Evolutionary conservation across 2,797 vertebrate genomes (phyloP).

Genomic region (Allobates femoralis): DNA sequence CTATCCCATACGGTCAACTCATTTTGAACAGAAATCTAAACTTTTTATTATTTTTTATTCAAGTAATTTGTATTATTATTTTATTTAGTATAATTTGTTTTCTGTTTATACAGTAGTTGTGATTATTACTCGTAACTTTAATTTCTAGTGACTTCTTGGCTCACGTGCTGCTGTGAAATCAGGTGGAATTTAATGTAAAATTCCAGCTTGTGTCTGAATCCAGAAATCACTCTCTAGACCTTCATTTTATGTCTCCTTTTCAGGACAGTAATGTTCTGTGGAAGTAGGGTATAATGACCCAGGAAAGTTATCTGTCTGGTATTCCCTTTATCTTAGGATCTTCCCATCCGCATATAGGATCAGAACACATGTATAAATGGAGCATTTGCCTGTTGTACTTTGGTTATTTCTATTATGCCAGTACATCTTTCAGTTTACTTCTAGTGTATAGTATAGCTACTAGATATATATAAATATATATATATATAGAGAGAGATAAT

Average conservation of each 20-base stretch:
- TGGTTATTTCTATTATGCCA: not conserved
- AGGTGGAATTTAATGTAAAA: not conserved
- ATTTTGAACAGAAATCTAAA: not conserved
- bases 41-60: not conserved
- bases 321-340: constrained; percentile 7
- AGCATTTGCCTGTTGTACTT: not conserved
- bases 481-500: too few species aligned
- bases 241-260: not conserved
- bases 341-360: not conserved
- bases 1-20: not conserved
- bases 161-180: not conserved
- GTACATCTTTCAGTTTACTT: not conserved
- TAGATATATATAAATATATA: not conserved
- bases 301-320: constrained; percentile 4
- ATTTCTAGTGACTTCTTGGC: not conserved
- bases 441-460: not conserved
- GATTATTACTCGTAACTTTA: not conserved
- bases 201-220: not conserved
- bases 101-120: not conserved
- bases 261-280: not conserved
- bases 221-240: not conserved
- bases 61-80: not conserved
- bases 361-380: not conserved
- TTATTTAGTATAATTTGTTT: not conserved
- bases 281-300: not conserved